Base-by-base conservation (phyloP, 2,113 vertebrate species). In the Calyptommatus sinebrachiatus region DNA sequence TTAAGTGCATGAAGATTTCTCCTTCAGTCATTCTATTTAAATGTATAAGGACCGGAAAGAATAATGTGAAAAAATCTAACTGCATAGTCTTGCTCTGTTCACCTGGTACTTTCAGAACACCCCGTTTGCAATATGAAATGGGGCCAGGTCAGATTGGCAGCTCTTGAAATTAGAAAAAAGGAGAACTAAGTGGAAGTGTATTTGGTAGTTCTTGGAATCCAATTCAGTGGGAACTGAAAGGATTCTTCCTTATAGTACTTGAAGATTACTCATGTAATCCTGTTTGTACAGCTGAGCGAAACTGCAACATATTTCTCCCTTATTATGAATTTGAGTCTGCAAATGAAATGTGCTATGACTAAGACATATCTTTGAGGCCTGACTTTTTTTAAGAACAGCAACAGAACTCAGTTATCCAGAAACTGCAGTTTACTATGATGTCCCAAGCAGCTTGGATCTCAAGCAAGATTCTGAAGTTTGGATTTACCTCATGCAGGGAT, bases 251-350 rank as follows among this genome's bases (percentile, higher is more conserved):
- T 86, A 83, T 50, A 83, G 65, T 88, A 77, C 85, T 88, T 77
- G 73, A 91, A 92, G 90, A 90, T 92, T 93, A 90, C 82, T 88
- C 78, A 0, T 87, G 90, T 91, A 91, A 91, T 91, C 89, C 89
- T 89, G 89, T 91, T 91, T 90, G 87, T 81, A 86, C 83, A 90
- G 86, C 90, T 84, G 62, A 88, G 86, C 76, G 80, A 86, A 87
- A 83, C 50, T 81, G 48, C 71, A 78, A 79, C 0, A 0, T 80
- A 79, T 84, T 90, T 88, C 79, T 76, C 67, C 48, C 70, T 85
- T 70, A 89, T 87, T 50, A 81, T 26, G 78, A 78, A 80, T 84
- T 85, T 77, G 82, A 89, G 86, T 85, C 68, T 61, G 85, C 78
- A 71, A 79, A 81, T 48, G 2, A 78, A 77, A 28, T 31, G 70